phyloP scores from a whole-genome alignment of 2,888 invertebrate species.

The Parnassius smintheus region DNA sequence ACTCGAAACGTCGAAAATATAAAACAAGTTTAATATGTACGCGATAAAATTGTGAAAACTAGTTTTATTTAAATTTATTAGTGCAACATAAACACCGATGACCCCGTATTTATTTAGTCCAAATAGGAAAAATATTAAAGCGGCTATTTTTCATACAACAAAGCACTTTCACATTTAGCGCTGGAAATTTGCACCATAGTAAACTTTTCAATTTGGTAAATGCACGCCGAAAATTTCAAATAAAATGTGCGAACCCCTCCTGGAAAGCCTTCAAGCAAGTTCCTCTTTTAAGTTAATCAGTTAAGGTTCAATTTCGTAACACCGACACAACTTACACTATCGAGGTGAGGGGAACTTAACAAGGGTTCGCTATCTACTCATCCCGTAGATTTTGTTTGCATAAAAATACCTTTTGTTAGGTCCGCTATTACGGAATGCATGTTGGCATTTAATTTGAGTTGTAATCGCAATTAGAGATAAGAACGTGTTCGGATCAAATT shows the following conservation, averaged over 20 bases:
- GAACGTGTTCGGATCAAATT: too few relatives aligned
- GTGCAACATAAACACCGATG: background rate
- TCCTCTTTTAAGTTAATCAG: background rate
- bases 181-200: slow-evolving; percentile 28
- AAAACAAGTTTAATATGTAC: too few relatives aligned
- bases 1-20: too few relatives aligned
- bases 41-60: too few relatives aligned
- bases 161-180: slow-evolving; percentile 11
- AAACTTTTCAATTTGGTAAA: slow-evolving; percentile 58
- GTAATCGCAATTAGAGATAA: slow-evolving; percentile 43
- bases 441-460: slow-evolving; percentile 60
- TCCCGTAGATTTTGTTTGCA: slow-evolving; percentile 48
- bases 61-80: background rate
- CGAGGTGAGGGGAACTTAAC: slow-evolving; percentile 28
- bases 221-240: slow-evolving; percentile 51
- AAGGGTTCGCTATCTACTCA: slow-evolving; percentile 37
- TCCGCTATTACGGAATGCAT: slow-evolving; percentile 55
- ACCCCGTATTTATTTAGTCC: background rate
- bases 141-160: slow-evolving; percentile 2
- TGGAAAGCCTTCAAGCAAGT: slow-evolving; percentile 17
- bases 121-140: background rate
- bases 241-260: slow-evolving; percentile 40
- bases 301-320: slow-evolving; percentile 10
- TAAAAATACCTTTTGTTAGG: slow-evolving; percentile 56
- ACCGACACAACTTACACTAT: slow-evolving; percentile 12